Evolutionary conservation across 2,797 vertebrate species (phyloP).

Genomic region (Dicrostonyx torquatus): DNA sequence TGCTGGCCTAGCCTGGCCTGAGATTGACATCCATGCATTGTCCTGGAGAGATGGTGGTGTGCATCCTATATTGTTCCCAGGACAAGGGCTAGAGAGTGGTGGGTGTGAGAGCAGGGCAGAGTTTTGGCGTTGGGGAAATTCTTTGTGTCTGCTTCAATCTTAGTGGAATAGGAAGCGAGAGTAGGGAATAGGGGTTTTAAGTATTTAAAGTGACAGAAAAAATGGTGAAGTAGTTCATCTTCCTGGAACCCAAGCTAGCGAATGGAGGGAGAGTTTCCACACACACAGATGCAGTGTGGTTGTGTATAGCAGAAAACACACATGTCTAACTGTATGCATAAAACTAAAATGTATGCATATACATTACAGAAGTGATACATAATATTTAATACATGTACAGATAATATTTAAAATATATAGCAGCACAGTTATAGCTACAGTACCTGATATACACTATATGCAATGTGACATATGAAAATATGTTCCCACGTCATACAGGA

Average conservation of each 20-base stretch:
- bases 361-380: background rate
- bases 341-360: background rate
- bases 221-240: background rate
- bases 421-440: background rate
- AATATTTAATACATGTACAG: background rate
- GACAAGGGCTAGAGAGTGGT: background rate
- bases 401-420: background rate
- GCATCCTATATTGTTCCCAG: accelerated
- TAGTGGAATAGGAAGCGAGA: background rate
- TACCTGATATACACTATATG: background rate
- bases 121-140: background rate
- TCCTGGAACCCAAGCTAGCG: background rate
- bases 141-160: background rate
- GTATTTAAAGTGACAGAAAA: background rate
- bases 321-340: background rate
- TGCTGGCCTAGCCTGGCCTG: background rate
- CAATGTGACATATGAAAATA: background rate
- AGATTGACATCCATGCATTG: background rate
- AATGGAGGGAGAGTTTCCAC: background rate
- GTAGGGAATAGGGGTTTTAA: background rate
- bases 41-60: background rate
- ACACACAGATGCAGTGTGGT: background rate
- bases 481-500: background rate
- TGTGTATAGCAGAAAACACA: background rate
- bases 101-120: accelerated